phyloP scores from a whole-genome alignment of 2,113 vertebrate genomes.

The Seriola quinqueradiata region DNA sequence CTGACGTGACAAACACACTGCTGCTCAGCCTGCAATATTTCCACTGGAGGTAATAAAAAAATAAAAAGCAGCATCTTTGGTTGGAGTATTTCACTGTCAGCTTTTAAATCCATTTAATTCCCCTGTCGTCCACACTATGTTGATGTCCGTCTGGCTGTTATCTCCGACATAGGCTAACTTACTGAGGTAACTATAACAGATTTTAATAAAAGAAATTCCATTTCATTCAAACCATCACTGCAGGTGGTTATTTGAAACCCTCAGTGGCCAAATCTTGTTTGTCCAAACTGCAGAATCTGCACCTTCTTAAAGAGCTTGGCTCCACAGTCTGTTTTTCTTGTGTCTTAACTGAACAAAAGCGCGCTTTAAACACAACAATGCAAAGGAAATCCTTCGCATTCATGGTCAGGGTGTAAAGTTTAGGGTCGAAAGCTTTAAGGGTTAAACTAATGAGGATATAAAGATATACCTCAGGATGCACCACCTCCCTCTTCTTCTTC shows the following conservation, averaged over 20 bases:
- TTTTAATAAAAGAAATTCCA: neutral
- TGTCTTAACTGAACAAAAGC: slow-evolving; percentile 69
- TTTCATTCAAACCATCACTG: neutral
- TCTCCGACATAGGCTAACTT: neutral
- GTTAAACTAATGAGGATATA: slow-evolving; percentile 64
- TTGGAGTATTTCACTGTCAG: neutral
- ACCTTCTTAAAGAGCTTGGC: slow-evolving; percentile 50
- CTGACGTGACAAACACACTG: no score
- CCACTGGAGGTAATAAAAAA: neutral
- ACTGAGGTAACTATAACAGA: neutral
- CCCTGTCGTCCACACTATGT: neutral
- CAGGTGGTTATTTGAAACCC: slow-evolving; percentile 64
- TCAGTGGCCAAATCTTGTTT: slow-evolving; percentile 64
- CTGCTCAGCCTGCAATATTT: neutral
- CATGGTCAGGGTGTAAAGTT: slow-evolving; percentile 66
- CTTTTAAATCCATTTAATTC: neutral
- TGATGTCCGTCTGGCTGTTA: neutral
- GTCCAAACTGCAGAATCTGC: slow-evolving; percentile 50
- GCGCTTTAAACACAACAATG: slow-evolving; percentile 50
- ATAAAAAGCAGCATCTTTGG: neutral
- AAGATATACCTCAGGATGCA: slow-evolving; percentile 42
- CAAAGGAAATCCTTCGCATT: slow-evolving; percentile 66
- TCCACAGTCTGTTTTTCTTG: slow-evolving; percentile 63
- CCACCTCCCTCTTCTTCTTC: slow-evolving; percentile 37
- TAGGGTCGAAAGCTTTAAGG: slow-evolving; percentile 58